A percentile compares a stretch with the other conserved stretches of the same genome.
Conservation (phyloP, 2,113 vertebrate genomes). For the Phodopus roborovskii region DNA sequence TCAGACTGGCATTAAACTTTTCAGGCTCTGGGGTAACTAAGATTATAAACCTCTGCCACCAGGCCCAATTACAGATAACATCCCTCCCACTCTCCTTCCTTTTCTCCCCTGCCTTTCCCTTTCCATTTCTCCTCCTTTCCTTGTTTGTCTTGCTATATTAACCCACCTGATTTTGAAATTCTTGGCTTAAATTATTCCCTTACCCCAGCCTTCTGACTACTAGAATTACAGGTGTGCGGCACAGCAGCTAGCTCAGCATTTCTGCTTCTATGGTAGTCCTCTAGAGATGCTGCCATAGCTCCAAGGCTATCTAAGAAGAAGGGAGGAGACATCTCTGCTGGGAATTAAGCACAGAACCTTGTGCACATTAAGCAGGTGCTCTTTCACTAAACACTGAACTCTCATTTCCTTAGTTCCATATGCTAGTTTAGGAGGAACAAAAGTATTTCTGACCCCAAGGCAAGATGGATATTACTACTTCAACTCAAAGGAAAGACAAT, state of each 20-base stretch:
- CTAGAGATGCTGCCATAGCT: slow-evolving; percentile 16
- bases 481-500: slow-evolving; percentile 11
- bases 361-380: background rate
- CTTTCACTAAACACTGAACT: background rate
- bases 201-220: background rate
- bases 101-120: background rate
- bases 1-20: background rate
- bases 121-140: background rate
- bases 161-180: background rate
- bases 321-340: background rate
- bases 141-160: background rate
- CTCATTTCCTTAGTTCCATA: slow-evolving; percentile 13
- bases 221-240: background rate
- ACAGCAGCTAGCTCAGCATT: background rate
- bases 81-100: background rate
- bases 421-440: background rate
- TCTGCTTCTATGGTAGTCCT: background rate
- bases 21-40: background rate
- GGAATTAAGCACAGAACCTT: background rate
- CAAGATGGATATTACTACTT: slow-evolving; percentile 7
- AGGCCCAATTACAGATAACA: background rate
- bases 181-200: background rate
- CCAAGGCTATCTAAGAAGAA: slow-evolving; percentile 3
- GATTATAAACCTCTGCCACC: background rate
- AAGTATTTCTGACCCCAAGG: background rate